phyloP scores from a whole-genome alignment of 2,113 vertebrate genomes.

The Oncorhynchus nerka region DNA sequence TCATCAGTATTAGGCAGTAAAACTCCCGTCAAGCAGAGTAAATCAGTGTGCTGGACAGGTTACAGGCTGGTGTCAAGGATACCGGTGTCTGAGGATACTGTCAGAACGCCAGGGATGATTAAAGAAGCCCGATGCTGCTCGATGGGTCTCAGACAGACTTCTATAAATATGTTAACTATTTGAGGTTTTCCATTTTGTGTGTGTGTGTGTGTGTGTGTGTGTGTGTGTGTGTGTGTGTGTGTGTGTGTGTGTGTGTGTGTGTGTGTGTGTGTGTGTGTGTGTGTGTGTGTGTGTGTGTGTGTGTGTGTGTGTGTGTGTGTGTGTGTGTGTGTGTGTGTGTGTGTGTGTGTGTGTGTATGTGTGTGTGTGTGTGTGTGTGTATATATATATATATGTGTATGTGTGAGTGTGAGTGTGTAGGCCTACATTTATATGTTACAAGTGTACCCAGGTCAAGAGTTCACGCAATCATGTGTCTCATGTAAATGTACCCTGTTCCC shows the following conservation, averaged over 20 bases:
- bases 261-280: not conserved
- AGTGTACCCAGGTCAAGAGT: not conserved
- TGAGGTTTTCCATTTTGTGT: not conserved
- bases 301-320: not conserved
- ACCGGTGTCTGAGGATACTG: no score
- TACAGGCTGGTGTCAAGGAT: no score
- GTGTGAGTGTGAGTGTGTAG: not conserved
- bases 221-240: not conserved
- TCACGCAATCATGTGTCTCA: not conserved
- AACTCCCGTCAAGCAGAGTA: no score
- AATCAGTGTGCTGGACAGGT: no score
- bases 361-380: not conserved
- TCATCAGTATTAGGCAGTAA: no score
- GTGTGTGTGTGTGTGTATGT: not conserved
- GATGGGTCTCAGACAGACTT: not conserved
- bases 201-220: not conserved
- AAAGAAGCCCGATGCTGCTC: not conserved
- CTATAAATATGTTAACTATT: no score
- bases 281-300: not conserved
- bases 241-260: not conserved
- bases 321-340: not conserved
- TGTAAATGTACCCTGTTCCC: not conserved
- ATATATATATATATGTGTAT: no score
- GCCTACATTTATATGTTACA: not conserved
- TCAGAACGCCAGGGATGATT: no score